These are phyloP conservation scores for Oreotrochilus melanogaster DNA, from an alignment of 2,113 vertebrate genomes.

Conservation along the genomic window DNA sequence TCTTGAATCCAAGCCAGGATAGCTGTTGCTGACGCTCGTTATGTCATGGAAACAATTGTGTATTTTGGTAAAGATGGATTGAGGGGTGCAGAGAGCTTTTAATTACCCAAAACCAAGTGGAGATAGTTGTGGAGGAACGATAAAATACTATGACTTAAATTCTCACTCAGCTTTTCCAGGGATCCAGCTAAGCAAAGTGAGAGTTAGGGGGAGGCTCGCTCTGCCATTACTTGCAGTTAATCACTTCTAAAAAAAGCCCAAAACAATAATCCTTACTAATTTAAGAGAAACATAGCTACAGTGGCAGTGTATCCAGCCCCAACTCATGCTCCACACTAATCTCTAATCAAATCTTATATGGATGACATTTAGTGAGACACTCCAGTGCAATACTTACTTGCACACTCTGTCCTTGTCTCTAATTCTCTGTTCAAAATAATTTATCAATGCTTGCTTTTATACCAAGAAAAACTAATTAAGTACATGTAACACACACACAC, in stretches of 20 bases:
- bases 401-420: background rate
- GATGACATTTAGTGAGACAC: background rate
- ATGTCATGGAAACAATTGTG: background rate
- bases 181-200: background rate
- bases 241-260: background rate
- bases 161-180: background rate
- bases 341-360: background rate
- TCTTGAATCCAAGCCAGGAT: background rate
- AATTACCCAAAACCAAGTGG: background rate
- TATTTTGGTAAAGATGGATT: background rate
- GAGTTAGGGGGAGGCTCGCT: background rate
- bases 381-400: no score
- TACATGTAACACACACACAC: accelerated
- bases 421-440: background rate
- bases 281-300: background rate
- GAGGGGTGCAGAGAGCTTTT: background rate
- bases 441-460: background rate
- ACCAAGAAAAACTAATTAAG: background rate
- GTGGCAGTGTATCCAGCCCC: background rate
- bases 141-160: background rate
- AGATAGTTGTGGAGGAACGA: background rate
- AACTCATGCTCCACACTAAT: background rate
- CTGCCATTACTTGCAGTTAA: background rate
- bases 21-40: background rate
- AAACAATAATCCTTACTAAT: background rate